Percentiles rank a stretch among this genome's conserved stretches.
Evolutionary conservation across 2,888 invertebrate species (phyloP).

Genomic region (Formica aserva): DNA sequence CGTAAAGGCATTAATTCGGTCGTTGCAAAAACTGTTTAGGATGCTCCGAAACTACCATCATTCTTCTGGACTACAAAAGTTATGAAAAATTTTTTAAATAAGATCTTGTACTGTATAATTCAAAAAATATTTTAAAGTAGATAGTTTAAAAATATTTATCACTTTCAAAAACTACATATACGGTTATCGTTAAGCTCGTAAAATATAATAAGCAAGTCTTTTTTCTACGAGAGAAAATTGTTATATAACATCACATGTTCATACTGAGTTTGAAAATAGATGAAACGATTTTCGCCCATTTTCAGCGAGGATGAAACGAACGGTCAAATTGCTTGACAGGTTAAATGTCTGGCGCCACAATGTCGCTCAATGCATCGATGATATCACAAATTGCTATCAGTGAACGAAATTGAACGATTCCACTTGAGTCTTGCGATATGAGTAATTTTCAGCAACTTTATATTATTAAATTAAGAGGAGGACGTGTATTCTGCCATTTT

Average conservation of each 20-base stretch:
- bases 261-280: constrained; percentile 17
- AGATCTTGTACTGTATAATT: neutral
- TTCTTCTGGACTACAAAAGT: neutral
- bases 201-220: neutral
- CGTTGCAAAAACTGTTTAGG: neutral
- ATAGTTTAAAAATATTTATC: neutral
- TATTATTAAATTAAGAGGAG: neutral
- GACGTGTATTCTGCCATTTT: neutral
- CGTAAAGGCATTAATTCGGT: constrained; percentile 20
- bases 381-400: constrained; percentile 58
- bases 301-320: neutral
- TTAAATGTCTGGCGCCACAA: constrained; percentile 49
- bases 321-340: constrained; percentile 30
- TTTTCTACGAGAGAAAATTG: neutral
- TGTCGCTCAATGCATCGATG: constrained; percentile 58
- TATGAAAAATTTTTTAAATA: neutral
- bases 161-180: neutral
- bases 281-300: constrained; percentile 29
- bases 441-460: neutral
- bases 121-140: neutral
- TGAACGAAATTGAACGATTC: neutral
- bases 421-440: neutral
- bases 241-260: constrained; percentile 4
- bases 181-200: neutral
- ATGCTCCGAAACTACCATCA: neutral